phyloP scores from a whole-genome alignment of 2,113 vertebrate species.

The Eptatretus burgeri region DNA sequence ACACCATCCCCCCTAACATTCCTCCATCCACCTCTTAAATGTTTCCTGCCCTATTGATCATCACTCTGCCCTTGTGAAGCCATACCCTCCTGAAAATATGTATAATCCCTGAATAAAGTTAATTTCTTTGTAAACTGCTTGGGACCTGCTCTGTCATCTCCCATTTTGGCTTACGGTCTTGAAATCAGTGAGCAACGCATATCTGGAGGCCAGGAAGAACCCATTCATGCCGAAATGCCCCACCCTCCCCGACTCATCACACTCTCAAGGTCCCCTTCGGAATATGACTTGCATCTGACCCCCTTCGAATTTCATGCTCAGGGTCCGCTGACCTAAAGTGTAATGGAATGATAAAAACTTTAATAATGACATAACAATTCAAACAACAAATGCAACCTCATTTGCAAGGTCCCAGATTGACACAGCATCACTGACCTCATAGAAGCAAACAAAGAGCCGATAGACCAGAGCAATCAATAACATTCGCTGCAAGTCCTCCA shows the following conservation, averaged over 20 bases:
- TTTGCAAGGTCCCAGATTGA: neutral
- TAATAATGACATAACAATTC: neutral
- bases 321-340: neutral
- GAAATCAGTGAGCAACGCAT: too few relatives aligned
- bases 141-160: too few relatives aligned
- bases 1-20: too few relatives aligned
- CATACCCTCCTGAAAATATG: too few relatives aligned
- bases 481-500: conserved; percentile 91
- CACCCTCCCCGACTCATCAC: neutral
- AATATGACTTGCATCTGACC: neutral
- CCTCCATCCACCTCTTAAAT: too few relatives aligned
- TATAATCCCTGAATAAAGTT: too few relatives aligned
- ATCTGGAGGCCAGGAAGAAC: too few relatives aligned
- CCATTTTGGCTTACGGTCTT: too few relatives aligned
- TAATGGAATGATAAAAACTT: neutral
- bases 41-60: too few relatives aligned
- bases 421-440: conserved; percentile 32
- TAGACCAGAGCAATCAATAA: conserved; percentile 73
- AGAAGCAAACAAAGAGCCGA: conserved; percentile 61
- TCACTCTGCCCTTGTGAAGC: too few relatives aligned
- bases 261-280: neutral
- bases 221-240: neutral
- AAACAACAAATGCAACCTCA: neutral
- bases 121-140: too few relatives aligned
- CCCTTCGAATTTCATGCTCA: neutral